Base-by-base conservation (phyloP, 2,113 vertebrate genomes). In the Sinocyclocheilus rhinocerous region DNA sequence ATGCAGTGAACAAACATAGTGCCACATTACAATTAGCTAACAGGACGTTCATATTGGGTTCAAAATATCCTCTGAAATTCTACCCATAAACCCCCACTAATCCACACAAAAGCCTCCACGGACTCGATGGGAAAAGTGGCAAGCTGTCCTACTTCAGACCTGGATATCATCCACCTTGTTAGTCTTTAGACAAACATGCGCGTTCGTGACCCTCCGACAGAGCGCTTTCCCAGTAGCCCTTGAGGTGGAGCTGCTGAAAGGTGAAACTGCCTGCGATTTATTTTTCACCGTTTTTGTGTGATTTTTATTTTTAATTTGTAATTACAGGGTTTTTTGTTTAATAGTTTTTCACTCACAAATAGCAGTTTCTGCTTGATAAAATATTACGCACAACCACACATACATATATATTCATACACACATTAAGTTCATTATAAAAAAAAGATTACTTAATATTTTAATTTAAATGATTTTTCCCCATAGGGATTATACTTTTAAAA, bases 51-150 rank as follows among this genome's bases (percentile, higher is more conserved):
- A 42, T 76, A 77, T 76, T 78, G 48, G 50, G 87, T 52, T 84
- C 76, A n/a, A 84, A 86, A 83, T 81, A 81, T 83, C 29, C n/a
- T 33, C 24, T 52, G 16, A 11, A 86, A 86, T 75, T 85, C 84
- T 72, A 84, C 83, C 55, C 73, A n/a, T 83, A 89, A 85, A 29
- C 79, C 83, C 29, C 16, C 12, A 20, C 59, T 89, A 89, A 89
- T 87, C 81, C 83, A 29, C 70, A 55, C 72, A 57, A 82, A 88
- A 72, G 33, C 82, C 63, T 76, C 45, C 3, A 72, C 9, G 18
- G 61, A 67, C 81, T 52, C 39, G 18, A 45, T 59, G 26, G 73
- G 67, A 75, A 48, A 36, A 42, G n/a, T 52, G 52, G 4, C 42
- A 84, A 65, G 52, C 24, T 81, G 69, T 84, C 45, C 79, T 67